Conservation (phyloP, 2,797 vertebrate genomes). For the Bovichtus variegatus region DNA sequence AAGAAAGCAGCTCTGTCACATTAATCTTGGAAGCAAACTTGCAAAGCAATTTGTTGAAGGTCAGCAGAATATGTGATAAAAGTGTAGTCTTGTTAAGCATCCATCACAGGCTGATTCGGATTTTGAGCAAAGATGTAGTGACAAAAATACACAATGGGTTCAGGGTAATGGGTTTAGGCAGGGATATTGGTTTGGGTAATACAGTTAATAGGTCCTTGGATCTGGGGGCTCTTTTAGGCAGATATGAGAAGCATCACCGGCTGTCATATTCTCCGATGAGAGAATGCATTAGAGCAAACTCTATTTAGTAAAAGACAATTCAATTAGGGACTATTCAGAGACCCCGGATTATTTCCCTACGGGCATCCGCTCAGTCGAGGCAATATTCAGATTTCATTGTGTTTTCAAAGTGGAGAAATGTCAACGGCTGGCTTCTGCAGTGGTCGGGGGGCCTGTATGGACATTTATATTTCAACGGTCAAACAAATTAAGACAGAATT, state of each 20-base stretch:
- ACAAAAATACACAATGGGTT: constrained; percentile 87
- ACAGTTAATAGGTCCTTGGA: constrained; percentile 89
- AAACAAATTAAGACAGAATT: constrained; percentile 84
- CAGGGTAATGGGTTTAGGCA: constrained; percentile 91
- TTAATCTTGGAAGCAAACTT: constrained; percentile 81
- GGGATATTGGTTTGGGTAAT: constrained; percentile 94
- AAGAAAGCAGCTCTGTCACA: constrained; percentile 77
- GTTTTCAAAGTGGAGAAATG: constrained; percentile 87
- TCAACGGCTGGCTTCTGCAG: constrained; percentile 76
- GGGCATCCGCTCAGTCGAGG: constrained; percentile 81
- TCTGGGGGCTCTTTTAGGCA: constrained; percentile 87
- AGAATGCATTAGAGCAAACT: constrained; percentile 93
- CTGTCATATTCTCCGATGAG: constrained; percentile 92
- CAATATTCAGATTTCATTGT: constrained; percentile 91
- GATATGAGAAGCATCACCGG: constrained; percentile 87
- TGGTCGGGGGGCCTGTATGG: constrained; percentile 77
- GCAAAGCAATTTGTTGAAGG: constrained; percentile 85
- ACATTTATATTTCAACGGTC: constrained; percentile 81
- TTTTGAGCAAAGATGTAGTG: constrained; percentile 84
- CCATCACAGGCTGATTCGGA: constrained; percentile 82
- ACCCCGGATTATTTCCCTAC: constrained; percentile 88
- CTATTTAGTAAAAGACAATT: constrained; percentile 95
- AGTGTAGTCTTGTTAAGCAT: constrained; percentile 87
- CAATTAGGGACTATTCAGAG: constrained; percentile 92
- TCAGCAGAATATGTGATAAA: constrained; percentile 86